A percentile compares a stretch with the other conserved stretches of the same genome.
These are phyloP conservation scores for Odontomyia ornata DNA, from an alignment of 2,888 invertebrate species.

Conservation along the genomic window DNA sequence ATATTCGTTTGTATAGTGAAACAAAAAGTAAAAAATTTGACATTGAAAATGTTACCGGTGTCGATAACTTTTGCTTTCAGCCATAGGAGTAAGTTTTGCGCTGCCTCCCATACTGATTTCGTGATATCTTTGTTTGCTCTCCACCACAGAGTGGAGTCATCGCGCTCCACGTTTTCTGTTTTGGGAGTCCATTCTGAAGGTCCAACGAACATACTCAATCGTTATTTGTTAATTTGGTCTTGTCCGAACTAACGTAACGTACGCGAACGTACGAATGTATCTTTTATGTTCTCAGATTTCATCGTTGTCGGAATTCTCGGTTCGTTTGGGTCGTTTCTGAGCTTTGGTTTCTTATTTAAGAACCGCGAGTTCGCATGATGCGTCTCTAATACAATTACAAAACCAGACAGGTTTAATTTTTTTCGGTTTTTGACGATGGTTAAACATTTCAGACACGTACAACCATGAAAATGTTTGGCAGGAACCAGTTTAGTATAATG, in stretches of 20 bases:
- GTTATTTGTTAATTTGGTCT: background rate
- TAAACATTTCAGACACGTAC: constrained; percentile 6
- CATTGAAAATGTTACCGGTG: constrained; percentile 33
- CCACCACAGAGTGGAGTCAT: too few relatives aligned
- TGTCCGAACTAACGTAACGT: too few relatives aligned
- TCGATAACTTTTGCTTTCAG: constrained; percentile 42
- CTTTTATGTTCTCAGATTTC: background rate
- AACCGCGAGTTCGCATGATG: background rate
- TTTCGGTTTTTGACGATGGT: too few relatives aligned
- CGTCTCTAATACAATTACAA: background rate
- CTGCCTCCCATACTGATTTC: too few relatives aligned
- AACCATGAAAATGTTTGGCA: background rate
- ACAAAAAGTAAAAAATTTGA: constrained; percentile 32
- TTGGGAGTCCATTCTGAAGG: background rate
- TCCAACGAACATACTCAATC: background rate
- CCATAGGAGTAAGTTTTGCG: background rate
- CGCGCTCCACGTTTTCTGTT: background rate
- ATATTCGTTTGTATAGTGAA: too few relatives aligned
- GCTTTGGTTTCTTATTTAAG: background rate
- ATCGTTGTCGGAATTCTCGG: background rate
- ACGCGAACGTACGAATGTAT: too few relatives aligned
- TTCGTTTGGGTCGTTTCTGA: background rate
- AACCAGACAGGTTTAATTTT: constrained; percentile 7
- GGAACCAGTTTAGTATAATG: constrained; percentile 32
- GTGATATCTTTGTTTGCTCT: too few relatives aligned